Conservation (phyloP, 2,888 invertebrate genomes). For the Stegophylla sp. region DNA sequence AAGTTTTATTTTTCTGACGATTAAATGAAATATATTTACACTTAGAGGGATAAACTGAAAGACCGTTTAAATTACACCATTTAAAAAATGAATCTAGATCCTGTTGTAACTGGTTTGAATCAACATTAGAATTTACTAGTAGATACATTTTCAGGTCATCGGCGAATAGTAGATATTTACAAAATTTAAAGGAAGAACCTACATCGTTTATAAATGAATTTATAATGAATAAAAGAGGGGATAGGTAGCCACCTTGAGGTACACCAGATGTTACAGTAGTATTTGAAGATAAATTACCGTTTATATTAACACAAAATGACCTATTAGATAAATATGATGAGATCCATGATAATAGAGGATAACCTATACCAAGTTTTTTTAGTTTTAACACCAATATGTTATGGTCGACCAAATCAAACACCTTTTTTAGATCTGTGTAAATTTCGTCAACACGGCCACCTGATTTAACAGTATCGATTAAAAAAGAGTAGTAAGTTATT, state of each 20-base stretch:
- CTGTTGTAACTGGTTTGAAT: background rate
- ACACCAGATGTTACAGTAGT: background rate
- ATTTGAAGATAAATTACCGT: background rate
- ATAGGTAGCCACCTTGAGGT: background rate
- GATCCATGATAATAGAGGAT: background rate
- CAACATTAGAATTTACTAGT: background rate
- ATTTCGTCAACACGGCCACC: background rate
- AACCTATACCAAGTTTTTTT: background rate
- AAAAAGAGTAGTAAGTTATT: too few species aligned
- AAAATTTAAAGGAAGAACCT: background rate
- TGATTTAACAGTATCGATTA: too few species aligned
- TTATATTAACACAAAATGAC: background rate
- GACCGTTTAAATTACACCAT: background rate
- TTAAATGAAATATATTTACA: slow-evolving; percentile 15
- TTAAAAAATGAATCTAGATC: background rate
- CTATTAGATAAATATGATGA: background rate
- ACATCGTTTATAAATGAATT: background rate
- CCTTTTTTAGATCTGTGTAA: background rate
- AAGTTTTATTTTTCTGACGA: background rate
- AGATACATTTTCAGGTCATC: slow-evolving; percentile 2
- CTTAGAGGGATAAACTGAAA: slow-evolving; percentile 2
- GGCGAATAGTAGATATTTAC: background rate
- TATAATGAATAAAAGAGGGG: slow-evolving; percentile 3
- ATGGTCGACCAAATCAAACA: background rate
- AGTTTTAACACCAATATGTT: background rate